phyloP scores from a whole-genome alignment of 2,797 vertebrate species.

The Zenarchopterus dispar region DNA sequence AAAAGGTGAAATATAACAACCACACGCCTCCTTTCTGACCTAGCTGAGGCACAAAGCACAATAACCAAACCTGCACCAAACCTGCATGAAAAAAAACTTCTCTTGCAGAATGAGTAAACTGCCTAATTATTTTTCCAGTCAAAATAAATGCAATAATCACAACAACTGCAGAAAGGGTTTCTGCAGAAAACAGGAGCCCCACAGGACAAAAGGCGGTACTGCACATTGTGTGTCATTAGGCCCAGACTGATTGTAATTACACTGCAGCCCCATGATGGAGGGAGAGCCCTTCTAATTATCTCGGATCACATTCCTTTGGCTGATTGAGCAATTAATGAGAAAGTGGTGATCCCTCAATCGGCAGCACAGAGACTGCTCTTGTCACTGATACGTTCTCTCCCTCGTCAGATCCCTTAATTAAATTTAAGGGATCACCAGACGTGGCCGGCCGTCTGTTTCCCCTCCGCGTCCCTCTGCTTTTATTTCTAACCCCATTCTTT shows the following conservation, averaged over 20 bases:
- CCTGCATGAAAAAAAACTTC: constrained; percentile 4
- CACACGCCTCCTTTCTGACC: too few relatives aligned
- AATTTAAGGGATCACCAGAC: constrained; percentile 55
- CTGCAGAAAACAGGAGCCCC: constrained; percentile 43
- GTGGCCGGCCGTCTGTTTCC: constrained; percentile 16
- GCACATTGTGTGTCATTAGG: constrained; percentile 64
- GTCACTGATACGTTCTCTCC: constrained; percentile 61
- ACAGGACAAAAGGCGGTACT: constrained; percentile 62
- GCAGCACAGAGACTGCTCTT: constrained; percentile 73
- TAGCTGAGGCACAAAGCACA: too few relatives aligned
- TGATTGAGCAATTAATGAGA: constrained; percentile 87
- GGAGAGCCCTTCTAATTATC: constrained; percentile 88
- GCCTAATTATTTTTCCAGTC: constrained; percentile 41
- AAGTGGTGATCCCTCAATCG: constrained; percentile 74
- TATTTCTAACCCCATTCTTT: constrained; percentile 3
- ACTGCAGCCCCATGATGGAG: constrained; percentile 81
- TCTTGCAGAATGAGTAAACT: constrained; percentile 37
- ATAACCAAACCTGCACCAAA: constrained; percentile 1
- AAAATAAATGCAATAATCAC: constrained; percentile 55
- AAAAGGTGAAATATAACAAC: too few relatives aligned
- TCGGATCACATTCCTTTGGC: constrained; percentile 81
- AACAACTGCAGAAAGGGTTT: constrained; percentile 33
- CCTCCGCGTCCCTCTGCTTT: constrained; percentile 17
- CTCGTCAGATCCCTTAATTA: constrained; percentile 65
- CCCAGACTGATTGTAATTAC: constrained; percentile 87